Conservation (phyloP, 2,797 vertebrate species). For the Oreochromis grahami region DNA sequence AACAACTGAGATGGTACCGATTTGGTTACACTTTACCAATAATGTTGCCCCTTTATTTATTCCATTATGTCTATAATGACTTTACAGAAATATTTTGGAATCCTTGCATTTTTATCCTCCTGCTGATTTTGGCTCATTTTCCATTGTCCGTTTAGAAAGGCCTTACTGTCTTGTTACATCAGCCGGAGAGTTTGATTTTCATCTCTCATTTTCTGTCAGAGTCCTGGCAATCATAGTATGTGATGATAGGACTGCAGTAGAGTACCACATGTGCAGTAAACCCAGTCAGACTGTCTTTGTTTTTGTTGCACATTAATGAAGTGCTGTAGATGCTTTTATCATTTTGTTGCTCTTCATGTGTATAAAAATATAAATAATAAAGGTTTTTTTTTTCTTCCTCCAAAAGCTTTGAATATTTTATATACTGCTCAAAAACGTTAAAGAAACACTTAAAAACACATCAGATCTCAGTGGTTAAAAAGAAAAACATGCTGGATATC, state of each 20-base stretch:
- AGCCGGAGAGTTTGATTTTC: background rate
- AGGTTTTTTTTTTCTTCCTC: background rate
- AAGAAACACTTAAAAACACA: background rate
- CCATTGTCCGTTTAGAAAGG: background rate
- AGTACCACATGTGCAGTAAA: background rate
- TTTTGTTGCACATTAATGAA: constrained; percentile 30
- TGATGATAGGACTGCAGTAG: background rate
- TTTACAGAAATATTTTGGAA: background rate
- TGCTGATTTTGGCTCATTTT: background rate
- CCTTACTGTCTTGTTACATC: background rate
- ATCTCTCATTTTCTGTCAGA: background rate
- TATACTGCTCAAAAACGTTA: background rate
- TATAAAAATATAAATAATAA: constrained; percentile 46
- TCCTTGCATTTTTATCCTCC: background rate
- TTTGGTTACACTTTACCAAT: background rate
- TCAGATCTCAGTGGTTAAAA: background rate
- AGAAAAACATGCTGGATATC: background rate
- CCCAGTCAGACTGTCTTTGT: constrained; percentile 20
- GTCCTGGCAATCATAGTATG: background rate
- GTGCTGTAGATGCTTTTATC: constrained; percentile 31
- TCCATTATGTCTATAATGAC: background rate
- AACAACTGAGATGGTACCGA: background rate
- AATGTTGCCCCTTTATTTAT: background rate
- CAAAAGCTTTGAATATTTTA: background rate
- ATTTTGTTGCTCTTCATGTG: constrained; percentile 38